Evolutionary conservation across 2,888 invertebrate genomes (phyloP), one percentile per base, ranked within the genome.

Genomic region (Hydroisotoma schaefferi): DNA sequence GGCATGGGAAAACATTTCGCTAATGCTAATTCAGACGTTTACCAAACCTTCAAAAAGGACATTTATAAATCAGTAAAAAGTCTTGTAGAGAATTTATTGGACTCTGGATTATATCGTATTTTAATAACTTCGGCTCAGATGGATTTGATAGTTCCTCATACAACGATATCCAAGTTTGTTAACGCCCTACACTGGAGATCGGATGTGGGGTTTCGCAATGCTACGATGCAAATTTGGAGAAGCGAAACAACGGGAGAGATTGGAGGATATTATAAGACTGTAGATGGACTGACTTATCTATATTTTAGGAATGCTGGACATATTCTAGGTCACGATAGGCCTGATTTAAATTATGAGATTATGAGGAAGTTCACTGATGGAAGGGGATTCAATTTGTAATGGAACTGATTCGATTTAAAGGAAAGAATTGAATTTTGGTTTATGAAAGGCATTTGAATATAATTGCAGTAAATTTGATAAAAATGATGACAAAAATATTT

Each of bases 131-230:
- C 86, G 74, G 94, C 94, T 0, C 94, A 94, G 75, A 76, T 94
- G 64, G 94, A 95, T 76, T 87, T 94, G 15, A 90, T 94, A 63
- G 89, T 93, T 0, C 90, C 92, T 0, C 90, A 91, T 77, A 90
- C 92, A 0, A 76, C 90, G 47, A 92, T 93, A 0, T 81, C 87
- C 23, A 88, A 87, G 74, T 92, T 88, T 76, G 77, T 94, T 26
- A 80, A 82, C 68, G 81, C 84, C 54, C 78, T 92, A 0, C 81
- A 85, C 44, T 92, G 90, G 79, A 81, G 79, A n/a, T 84, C 81
- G 1, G 79, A 84, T 0, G 81, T 80, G 4, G 80, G 82, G 2
- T 92, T 88, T 75, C 84, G 83, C 73, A 79, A 77, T 1, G 85
- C 88, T 0, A 78, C 79, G 43, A 80, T 88, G 37, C 80, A 82